Evolutionary conservation across 2,113 vertebrate species (phyloP).

Genomic region (Rhea americana): DNA sequence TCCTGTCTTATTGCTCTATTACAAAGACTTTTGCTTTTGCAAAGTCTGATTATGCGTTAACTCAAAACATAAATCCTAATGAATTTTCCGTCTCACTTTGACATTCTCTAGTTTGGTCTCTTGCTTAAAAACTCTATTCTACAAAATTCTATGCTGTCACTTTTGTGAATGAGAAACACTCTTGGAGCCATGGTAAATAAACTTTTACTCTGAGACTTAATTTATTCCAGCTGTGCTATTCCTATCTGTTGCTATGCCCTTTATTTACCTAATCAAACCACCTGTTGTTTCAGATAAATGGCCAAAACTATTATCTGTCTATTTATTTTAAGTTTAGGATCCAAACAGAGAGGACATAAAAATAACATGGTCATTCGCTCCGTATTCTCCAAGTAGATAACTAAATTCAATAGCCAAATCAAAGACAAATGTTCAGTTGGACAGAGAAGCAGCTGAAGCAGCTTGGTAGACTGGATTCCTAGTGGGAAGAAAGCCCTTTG

Average conservation of each 20-base stretch:
- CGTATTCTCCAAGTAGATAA: background rate
- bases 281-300: constrained; percentile 19
- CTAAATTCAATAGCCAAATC: background rate
- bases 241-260: background rate
- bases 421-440: background rate
- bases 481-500: background rate
- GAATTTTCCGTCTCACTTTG: background rate
- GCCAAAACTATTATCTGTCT: background rate
- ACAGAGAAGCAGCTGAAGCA: background rate
- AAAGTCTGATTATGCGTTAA: constrained; percentile 37
- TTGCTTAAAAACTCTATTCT: background rate
- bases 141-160: background rate
- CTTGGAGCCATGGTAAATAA: background rate
- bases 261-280: background rate
- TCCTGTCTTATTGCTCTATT: background rate
- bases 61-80: constrained; percentile 35
- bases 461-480: background rate
- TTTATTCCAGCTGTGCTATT: constrained; percentile 18
- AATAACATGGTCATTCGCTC: background rate
- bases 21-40: background rate
- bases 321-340: background rate
- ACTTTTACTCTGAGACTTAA: background rate
- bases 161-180: background rate
- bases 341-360: background rate
- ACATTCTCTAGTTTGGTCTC: constrained; percentile 13